Evolutionary conservation across 2,113 vertebrate genomes (phyloP), one percentile per base, ranked within the genome.

Genomic region (Eretmochelys imbricata): DNA sequence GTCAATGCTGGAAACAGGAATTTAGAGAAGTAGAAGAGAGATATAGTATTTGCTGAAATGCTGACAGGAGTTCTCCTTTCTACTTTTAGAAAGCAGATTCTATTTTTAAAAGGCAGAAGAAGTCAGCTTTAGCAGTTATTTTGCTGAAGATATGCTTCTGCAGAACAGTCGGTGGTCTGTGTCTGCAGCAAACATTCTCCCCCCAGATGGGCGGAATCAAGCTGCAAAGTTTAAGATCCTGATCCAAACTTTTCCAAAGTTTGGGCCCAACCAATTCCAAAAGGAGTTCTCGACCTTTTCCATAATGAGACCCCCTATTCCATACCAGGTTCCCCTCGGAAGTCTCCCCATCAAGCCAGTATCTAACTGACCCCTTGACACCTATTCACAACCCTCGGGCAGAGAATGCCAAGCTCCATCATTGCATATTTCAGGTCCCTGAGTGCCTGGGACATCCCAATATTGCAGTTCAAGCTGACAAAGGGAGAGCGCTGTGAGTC

Each of bases 231-330:
- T 62, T 29, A 7, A 35, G 75, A 53, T 8, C 8, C 46, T 48
- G 24, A 31, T 62, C 54, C 55, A 46, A 50, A 4, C 35, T 48
- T 35, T 8, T 22, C 7, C 49, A 0, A 1, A 9, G n/a, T 35
- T 46, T 35, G 8, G 17, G 5, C 2, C 31, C 49, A 38, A 17
- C 17, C n/a, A 24, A 17, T 85, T 75, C 42, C 54, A 35, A 7
- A 1, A 38, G 10, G 59, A 0, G 0, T 51, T 31, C 38, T 80
- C 78, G 88, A 75, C 2, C 1, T 35, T 88, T 90, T 50, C n/a
- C 48, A 38, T 16, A 72, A 55, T 31, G 69, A 38, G 53, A 90
- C 12, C 46, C 46, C 46, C 51, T 1, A 10, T 24, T 27, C n/a
- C 12, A 3, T 25, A 5, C 50, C 49, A 25, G 42, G 46, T 78